These are phyloP conservation scores for Tetramorium bicarinatum DNA, from an alignment of 2,888 invertebrate species.

Conservation along the genomic window DNA sequence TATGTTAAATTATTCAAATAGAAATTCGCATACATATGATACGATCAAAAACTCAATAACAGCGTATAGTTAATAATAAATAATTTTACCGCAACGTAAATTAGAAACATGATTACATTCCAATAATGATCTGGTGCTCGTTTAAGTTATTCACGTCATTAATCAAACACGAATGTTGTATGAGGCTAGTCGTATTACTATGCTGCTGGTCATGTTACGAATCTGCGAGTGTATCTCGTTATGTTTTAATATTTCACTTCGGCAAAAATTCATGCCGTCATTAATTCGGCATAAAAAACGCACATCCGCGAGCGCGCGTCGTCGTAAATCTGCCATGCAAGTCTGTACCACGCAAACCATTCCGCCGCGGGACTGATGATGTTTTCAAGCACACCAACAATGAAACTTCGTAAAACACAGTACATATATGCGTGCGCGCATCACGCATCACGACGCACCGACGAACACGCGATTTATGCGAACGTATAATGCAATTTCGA, in stretches of 20 bases:
- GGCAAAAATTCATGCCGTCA: constrained; percentile 49
- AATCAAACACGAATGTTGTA: constrained; percentile 30
- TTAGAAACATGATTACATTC: constrained; percentile 36
- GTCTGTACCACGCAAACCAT: constrained; percentile 40
- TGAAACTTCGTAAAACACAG: constrained; percentile 68
- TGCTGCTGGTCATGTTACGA: neutral
- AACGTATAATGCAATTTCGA: constrained; percentile 48
- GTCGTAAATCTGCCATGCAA: constrained; percentile 47
- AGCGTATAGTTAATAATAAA: constrained; percentile 29
- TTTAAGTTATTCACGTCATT: constrained; percentile 45
- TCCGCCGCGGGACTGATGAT: constrained; percentile 56
- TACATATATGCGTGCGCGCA: constrained; percentile 27
- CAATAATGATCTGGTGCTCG: constrained; percentile 26
- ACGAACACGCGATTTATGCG: constrained; percentile 52
- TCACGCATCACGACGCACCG: constrained; percentile 38
- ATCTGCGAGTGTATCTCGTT: constrained; percentile 11
- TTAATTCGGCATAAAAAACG: constrained; percentile 54
- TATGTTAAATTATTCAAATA: constrained; percentile 32
- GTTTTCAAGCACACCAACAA: constrained; percentile 37
- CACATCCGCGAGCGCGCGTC: constrained; percentile 17
- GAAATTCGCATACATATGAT: neutral
- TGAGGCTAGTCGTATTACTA: neutral
- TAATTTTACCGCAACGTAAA: constrained; percentile 31
- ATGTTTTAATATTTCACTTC: constrained; percentile 48
- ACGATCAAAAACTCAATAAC: constrained; percentile 11